phyloP scores from a whole-genome alignment of 2,113 vertebrate species.

The Nannobrachium achirus region DNA sequence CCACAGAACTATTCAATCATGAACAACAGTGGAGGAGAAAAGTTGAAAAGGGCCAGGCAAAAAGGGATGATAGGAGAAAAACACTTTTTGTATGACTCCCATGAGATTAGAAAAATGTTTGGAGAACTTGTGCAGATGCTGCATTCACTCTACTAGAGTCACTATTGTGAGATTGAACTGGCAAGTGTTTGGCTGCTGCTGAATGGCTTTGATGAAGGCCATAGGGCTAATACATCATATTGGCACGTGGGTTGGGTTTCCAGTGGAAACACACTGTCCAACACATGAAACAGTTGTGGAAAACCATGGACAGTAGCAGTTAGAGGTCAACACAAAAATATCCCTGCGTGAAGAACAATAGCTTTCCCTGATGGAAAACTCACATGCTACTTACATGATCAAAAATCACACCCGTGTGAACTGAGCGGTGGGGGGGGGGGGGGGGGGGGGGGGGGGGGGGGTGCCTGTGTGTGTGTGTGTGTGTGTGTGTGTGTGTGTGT shows the following conservation, averaged over 20 bases:
- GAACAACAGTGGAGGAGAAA: conserved; percentile 1
- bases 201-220: neutral
- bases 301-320: conserved; percentile 6
- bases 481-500: too few relatives aligned
- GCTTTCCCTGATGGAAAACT: too few relatives aligned
- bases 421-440: too few relatives aligned
- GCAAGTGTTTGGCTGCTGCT: neutral
- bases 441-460: too few relatives aligned
- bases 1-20: conserved; percentile 1
- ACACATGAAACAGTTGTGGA: neutral
- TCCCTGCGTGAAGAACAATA: too few relatives aligned
- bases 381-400: too few relatives aligned
- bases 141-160: neutral
- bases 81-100: neutral
- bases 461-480: too few relatives aligned
- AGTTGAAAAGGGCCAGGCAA: neutral
- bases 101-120: neutral
- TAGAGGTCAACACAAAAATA: too few relatives aligned
- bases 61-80: neutral
- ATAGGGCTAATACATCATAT: neutral
- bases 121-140: neutral
- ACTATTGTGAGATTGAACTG: neutral
- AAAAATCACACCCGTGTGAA: too few relatives aligned
- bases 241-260: conserved; percentile 10
- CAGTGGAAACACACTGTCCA: conserved; percentile 12